Evolutionary conservation across 2,888 invertebrate genomes (phyloP), one percentile per base, ranked within the genome.

Genomic region (Eulithis prunata): DNA sequence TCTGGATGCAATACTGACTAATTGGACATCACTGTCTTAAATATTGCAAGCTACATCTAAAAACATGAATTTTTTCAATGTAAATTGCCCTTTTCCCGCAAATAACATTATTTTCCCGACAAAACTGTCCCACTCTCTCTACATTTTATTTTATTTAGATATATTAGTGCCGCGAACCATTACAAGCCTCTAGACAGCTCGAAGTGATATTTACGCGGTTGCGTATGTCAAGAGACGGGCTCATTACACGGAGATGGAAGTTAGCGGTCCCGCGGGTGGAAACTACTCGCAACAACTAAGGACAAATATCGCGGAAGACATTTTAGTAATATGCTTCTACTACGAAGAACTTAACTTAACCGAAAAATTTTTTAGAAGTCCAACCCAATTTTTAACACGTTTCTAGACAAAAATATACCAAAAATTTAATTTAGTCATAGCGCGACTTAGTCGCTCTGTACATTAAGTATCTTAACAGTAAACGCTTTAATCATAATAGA

Each of bases 171-270:
- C 41, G 21, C 59, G 43, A 60, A 63, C 65, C 56, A 60, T 60
- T 60, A 59, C 58, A 49, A 41, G 46, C 49, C 66, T 53, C 57
- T 14, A 46, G 63, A 59, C 59, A 47, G 14, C 46, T 52, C 47
- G 64, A 69, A 72, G 64, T 71, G 69, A 68, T 71, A 72, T 72
- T 70, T 68, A 72, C 64, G 62, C 57, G 58, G 64, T 64, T 66
- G 52, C 36, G 62, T 64, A 64, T 43, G 71, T 71, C 69, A 61
- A 38, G 65, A 66, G 58, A 59, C 65, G 66, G 57, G 69, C 69
- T 72, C 72, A 71, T 72, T 71, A 71, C 55, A 46, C 14, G 13
- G 64, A 60, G 62, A 64, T 60, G 57, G 66, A 68, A 72, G 72
- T 71, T 72, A 68, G 49, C 51, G 62, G n/a, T 47, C 72, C 53